These are phyloP conservation scores for Eutolmus rufibarbis DNA, from an alignment of 2,888 invertebrate species.

Conservation along the genomic window DNA sequence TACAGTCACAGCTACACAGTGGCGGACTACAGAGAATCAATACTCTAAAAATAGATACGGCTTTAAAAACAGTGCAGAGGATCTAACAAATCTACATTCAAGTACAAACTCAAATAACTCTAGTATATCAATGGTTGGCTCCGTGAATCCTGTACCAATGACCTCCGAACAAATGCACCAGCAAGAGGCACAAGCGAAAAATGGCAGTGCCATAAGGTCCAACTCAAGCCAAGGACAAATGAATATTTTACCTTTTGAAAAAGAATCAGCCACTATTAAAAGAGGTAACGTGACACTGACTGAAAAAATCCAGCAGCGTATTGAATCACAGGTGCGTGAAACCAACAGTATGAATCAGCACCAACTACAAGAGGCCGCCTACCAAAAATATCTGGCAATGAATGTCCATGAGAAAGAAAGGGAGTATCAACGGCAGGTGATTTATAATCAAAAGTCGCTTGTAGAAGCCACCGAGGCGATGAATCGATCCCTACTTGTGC, in stretches of 20 bases:
- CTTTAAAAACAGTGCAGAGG: background rate
- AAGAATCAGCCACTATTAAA: background rate
- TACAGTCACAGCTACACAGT: background rate
- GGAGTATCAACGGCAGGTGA: slow-evolving; percentile 24
- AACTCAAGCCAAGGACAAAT: background rate
- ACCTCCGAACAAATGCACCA: slow-evolving; percentile 21
- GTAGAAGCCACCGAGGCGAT: background rate
- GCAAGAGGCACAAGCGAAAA: background rate
- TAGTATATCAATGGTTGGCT: background rate
- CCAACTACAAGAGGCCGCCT: background rate
- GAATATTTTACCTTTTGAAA: background rate
- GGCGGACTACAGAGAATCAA: background rate
- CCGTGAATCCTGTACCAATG: background rate
- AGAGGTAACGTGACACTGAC: background rate
- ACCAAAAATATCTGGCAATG: background rate
- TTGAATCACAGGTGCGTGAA: background rate
- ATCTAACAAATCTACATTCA: background rate
- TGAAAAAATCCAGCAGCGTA: background rate
- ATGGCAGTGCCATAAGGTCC: background rate
- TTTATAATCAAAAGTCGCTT: background rate
- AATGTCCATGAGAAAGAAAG: slow-evolving; percentile 1
- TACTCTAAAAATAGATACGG: background rate
- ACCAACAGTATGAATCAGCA: background rate
- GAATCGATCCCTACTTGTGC: background rate
- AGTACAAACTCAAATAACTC: slow-evolving; percentile 7